These are phyloP conservation scores for Dunckerocampus dactyliophorus DNA, from an alignment of 2,113 vertebrate genomes.

Conservation along the genomic window DNA sequence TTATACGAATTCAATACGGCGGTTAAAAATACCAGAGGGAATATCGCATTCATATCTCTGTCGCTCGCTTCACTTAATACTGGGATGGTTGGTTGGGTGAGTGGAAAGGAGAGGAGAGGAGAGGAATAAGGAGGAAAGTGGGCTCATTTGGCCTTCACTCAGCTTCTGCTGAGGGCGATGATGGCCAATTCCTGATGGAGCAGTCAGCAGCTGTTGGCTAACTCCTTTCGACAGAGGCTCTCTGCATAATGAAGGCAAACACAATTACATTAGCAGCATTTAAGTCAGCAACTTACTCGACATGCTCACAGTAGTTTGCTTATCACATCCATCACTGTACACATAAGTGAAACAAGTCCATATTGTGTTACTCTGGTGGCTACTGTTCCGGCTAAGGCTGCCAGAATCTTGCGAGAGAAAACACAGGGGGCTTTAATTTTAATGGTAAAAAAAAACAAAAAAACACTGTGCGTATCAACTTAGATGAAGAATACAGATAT, in stretches of 20 bases:
- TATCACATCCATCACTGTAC: conserved; percentile 48
- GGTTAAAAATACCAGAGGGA: conserved; percentile 79
- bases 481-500: too few relatives aligned
- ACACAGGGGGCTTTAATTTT: neutral
- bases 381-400: conserved; percentile 17
- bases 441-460: neutral
- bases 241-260: conserved; percentile 62
- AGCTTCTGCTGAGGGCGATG: conserved; percentile 43
- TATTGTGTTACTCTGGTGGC: neutral
- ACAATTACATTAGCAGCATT: conserved; percentile 56
- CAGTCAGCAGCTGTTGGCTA: conserved; percentile 57
- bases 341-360: conserved; percentile 15
- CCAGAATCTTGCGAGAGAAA: neutral
- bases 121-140: conserved; percentile 39
- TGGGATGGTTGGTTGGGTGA: conserved; percentile 59
- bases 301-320: conserved; percentile 46
- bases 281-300: conserved; percentile 45
- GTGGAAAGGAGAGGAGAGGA: conserved; percentile 57
- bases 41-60: conserved; percentile 75
- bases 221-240: conserved; percentile 51
- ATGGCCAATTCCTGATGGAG: conserved; percentile 62
- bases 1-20: conserved; percentile 75
- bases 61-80: conserved; percentile 71
- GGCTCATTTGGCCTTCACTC: conserved; percentile 51
- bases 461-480: too few relatives aligned